Conservation (phyloP, 2,113 vertebrate species). For the Mungos mungo region DNA sequence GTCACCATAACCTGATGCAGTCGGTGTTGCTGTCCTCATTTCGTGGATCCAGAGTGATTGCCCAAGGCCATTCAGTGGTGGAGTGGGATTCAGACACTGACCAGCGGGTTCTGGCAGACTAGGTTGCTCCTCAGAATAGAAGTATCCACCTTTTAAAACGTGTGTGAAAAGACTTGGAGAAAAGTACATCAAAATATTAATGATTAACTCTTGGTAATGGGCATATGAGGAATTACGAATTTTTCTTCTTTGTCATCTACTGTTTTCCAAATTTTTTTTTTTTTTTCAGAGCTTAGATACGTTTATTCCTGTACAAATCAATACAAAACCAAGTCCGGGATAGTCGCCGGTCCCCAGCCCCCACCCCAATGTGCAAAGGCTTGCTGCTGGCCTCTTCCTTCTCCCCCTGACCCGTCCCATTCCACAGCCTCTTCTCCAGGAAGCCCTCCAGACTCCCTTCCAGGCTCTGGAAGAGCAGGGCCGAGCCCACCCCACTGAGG, state of each 20-base stretch:
- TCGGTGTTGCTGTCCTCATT: not conserved
- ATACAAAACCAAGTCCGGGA: slow-evolving; percentile 76
- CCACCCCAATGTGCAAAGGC: slow-evolving; percentile 46
- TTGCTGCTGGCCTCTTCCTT: not conserved
- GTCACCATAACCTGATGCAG: not conserved
- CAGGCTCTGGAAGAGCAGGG: not conserved
- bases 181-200: not conserved
- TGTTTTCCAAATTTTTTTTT: too few relatives aligned
- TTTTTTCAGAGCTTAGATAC: slow-evolving; percentile 30
- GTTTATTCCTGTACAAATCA: slow-evolving; percentile 81
- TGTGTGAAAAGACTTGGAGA: not conserved
- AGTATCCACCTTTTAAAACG: not conserved
- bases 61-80: not conserved
- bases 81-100: not conserved
- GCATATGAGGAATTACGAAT: not conserved
- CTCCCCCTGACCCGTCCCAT: not conserved
- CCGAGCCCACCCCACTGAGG: not conserved
- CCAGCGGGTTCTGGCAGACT: not conserved
- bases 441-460: slow-evolving; percentile 25
- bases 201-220: not conserved
- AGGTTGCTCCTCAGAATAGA: not conserved
- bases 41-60: not conserved
- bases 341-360: not conserved
- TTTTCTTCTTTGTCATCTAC: slow-evolving; percentile 4
- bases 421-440: not conserved